These are phyloP conservation scores for Scortum barcoo DNA, from an alignment of 2,113 vertebrate species.

Conservation along the genomic window DNA sequence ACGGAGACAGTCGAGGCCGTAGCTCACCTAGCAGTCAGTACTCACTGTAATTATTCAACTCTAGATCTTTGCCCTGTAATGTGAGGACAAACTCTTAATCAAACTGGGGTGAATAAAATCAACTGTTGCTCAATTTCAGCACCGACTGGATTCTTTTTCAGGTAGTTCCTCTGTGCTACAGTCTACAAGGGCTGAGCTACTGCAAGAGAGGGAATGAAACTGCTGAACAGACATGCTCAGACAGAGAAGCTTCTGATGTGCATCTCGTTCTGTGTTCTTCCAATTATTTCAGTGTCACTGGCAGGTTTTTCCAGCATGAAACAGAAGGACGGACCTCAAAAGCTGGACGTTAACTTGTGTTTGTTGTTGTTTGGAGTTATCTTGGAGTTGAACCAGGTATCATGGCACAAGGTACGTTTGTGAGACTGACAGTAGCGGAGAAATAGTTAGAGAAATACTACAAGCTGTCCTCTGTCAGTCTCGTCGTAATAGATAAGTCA, in stretches of 20 bases:
- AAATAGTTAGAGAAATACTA: too few relatives aligned
- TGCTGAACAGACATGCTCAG: not conserved
- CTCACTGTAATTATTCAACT: not conserved
- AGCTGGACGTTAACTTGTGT: not conserved
- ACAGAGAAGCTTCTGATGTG: not conserved
- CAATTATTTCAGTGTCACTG: not conserved
- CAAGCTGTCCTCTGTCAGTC: too few relatives aligned
- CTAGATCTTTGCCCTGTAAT: slow-evolving; percentile 11
- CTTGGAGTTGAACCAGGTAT: too few relatives aligned
- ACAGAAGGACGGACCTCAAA: not conserved
- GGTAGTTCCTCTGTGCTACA: not conserved
- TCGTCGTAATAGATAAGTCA: not conserved
- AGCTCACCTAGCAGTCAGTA: slow-evolving; percentile 6
- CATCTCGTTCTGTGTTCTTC: not conserved
- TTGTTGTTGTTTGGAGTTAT: not conserved
- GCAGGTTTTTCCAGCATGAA: not conserved
- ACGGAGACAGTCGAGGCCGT: not conserved
- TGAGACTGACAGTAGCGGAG: too few relatives aligned
- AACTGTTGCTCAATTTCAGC: not conserved
- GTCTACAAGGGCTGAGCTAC: not conserved
- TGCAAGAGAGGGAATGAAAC: not conserved
- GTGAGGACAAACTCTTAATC: not conserved
- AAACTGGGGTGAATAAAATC: not conserved
- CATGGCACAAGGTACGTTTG: too few relatives aligned
- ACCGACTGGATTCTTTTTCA: too few relatives aligned